Base-by-base conservation (phyloP, 1,140 invertebrate genomes). In the Cydia fagiglandana region DNA sequence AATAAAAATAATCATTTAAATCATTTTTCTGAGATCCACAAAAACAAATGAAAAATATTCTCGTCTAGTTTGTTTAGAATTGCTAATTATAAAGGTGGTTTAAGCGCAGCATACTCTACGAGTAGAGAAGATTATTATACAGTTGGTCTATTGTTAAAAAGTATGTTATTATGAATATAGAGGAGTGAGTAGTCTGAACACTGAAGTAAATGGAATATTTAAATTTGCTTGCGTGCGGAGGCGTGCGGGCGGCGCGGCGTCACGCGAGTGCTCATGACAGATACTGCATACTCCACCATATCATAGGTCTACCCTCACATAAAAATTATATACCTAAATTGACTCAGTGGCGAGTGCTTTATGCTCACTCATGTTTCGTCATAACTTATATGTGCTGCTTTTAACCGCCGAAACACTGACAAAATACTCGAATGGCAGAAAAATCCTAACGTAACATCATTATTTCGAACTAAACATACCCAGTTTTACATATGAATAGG, bases 211-310 rank as follows among this genome's bases (percentile, higher is more conserved):
- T 70, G 34, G 34, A 70, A 70, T 70, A 70, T 70, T 70, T 79
- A 83, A 86, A 84, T 86, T 85, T 80, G 82, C 75, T 90, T 82
- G 85, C 84, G 84, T 87, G 84, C 76, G 47, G 38, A 56, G 78
- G 79, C 80, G 76, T 78, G 78, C 66, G 75, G 68, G 77, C 77
- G 76, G 56, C 77, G 77, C 77, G 76, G 56, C 76, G 81, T 80
- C 85, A 87, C 84, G 86, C 86, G 81, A 85, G 75, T 81, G 66
- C 66, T 70, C 66, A 70, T 70, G 66, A 70, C 66, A 70, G 66
- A 70, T 70, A 70, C 66, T 70, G 66, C 66, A 17, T 17, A 38
- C 66, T 38, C 66, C 30, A 45, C 66, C 38, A 41, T 41, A 70
- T 61, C 20, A 61, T 61, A 61, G 24, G 24, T 7, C 56, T 61